Evolutionary conservation across 2,113 vertebrate species (phyloP).

Genomic region (Delphinapterus leucas): DNA sequence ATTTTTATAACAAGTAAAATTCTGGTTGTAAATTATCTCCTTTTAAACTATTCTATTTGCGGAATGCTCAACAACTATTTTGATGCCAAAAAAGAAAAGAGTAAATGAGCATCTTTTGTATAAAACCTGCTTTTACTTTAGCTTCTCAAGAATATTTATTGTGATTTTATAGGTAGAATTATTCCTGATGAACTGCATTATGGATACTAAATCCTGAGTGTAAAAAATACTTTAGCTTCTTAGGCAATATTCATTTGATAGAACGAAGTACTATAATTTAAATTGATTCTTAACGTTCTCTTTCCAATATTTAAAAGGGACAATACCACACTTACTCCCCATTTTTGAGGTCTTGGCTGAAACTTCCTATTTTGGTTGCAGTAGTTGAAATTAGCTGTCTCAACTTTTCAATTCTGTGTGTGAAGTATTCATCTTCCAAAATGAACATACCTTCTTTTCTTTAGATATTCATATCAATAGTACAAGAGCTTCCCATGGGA

Average conservation of each 20-base stretch:
- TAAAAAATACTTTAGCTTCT: background rate
- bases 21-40: background rate
- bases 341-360: background rate
- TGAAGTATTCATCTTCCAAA: background rate
- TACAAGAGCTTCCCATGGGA: background rate
- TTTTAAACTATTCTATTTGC: background rate
- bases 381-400: background rate
- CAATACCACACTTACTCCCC: fast-evolving
- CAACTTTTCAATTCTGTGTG: background rate
- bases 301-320: background rate
- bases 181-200: background rate
- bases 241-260: background rate
- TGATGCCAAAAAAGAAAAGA: background rate
- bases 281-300: background rate
- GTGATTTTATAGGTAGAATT: background rate
- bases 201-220: background rate
- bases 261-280: background rate
- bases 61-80: background rate
- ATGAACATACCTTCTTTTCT: background rate
- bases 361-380: background rate
- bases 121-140: background rate
- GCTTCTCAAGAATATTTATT: background rate
- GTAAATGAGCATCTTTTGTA: background rate
- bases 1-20: background rate
- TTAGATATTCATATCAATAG: background rate